Evolutionary conservation across 2,888 invertebrate species (phyloP).

Genomic region (Cosmia trapezina): DNA sequence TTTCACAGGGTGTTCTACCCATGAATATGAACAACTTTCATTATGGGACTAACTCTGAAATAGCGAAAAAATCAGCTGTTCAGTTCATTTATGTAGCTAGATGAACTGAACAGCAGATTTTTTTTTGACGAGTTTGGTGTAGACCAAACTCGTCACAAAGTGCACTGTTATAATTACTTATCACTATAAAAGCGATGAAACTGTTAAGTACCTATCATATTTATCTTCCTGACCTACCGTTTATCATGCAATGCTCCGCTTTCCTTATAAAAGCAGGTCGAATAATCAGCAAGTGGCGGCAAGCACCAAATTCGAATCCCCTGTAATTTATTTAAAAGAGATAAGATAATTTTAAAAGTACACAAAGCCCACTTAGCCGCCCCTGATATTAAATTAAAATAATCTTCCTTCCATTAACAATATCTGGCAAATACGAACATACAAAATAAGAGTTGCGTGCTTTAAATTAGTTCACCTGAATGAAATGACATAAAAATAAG

Average conservation of each 20-base stretch:
- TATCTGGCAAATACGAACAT: conserved; percentile 3
- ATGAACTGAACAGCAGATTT: too few species aligned
- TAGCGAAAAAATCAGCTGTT: too few species aligned
- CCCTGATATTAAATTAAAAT: conserved; percentile 10
- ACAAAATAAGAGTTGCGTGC: background rate
- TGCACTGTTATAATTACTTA: conserved; percentile 10
- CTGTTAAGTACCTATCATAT: background rate
- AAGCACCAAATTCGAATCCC: background rate
- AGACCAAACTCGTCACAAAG: too few species aligned
- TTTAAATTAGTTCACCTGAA: conserved; percentile 27
- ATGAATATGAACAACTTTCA: too few species aligned
- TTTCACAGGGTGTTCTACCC: too few species aligned
- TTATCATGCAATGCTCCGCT: background rate
- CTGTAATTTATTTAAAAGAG: conserved; percentile 4
- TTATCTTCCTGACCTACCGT: background rate
- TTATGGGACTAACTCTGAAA: too few species aligned
- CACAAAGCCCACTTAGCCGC: background rate
- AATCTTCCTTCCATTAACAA: conserved; percentile 1
- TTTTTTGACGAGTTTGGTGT: too few species aligned
- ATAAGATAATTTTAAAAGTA: conserved; percentile 24
- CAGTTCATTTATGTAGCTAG: too few species aligned
- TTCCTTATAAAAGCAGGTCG: background rate
- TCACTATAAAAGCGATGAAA: conserved; percentile 16
- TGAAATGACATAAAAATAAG: conserved; percentile 14
- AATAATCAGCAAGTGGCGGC: background rate